Evolutionary conservation across 2,797 vertebrate species (phyloP), one percentile per base, ranked within the genome.

Genomic region (Adrianichthys oophorus): DNA sequence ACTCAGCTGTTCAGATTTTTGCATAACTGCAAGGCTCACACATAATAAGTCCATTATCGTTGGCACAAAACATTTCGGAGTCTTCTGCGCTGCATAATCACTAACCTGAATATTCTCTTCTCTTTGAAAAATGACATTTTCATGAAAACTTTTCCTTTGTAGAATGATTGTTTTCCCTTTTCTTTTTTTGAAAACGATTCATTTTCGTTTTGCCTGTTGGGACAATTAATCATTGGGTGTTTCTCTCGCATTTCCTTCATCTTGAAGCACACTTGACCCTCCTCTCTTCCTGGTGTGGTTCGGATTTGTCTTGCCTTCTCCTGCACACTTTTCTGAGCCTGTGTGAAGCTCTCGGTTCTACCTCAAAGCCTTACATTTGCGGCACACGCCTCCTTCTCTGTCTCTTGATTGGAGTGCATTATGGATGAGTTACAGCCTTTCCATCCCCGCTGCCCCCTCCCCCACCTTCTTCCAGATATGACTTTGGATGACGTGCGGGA

Each of bases 401-500:
- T 56, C 41, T 54, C 23, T 67, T 43, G 58, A 48, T 40, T 67
- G 51, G 69, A 81, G 58, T 73, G 10, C 59, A 13, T 90, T 85
- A 83, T 80, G 50, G 70, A 78, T 83, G 87, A 89, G 78, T 91
- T 90, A 86, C 92, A 90, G 91, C 88, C 59, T 95, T 92, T 90
- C 65, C 43, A 91, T 85, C 75, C 46, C 61, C 58, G 57, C 80
- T 77, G 73, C 72, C 64, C 21, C 79, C 68, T 59, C 43, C 13
- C 48, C 49, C 68, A 37, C 76, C 93, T 92, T 93, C 93, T 95
- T 98, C 88, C 96, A 99, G 97, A 97, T 97, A 98, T 98, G 97
- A 93, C 93, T 92, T 94, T 97, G 94, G 97, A 97, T 88, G 97
- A 99, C 90, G 96, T 98, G 87, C 95, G 96, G 88, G 90, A 96